Evolutionary conservation across 1,140 invertebrate genomes (phyloP).

Genomic region (Halesus radiatus): DNA sequence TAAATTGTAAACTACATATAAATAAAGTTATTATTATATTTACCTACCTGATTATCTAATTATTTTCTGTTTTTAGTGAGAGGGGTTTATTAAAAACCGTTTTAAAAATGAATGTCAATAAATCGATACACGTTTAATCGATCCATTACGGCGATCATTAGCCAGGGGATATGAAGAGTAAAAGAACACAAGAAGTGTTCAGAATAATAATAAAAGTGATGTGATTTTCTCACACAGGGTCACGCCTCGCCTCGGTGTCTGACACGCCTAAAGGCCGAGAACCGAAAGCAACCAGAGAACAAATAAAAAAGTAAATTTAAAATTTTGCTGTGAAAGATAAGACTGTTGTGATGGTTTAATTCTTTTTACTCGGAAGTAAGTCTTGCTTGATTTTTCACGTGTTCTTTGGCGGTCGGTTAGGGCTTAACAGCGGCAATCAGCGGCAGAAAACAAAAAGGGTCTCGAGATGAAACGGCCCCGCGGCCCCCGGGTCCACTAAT

Average conservation of each 20-base stretch:
- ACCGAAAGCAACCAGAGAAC: background rate
- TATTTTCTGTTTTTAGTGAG: no score
- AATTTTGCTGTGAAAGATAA: background rate
- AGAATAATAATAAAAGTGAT: slow-evolving; percentile 17
- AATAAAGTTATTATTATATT: no score
- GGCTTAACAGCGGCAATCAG: slow-evolving; percentile 48
- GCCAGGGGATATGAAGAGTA: slow-evolving; percentile 1
- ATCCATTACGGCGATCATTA: slow-evolving; percentile 18
- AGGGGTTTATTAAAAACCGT: no score
- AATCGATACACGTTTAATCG: background rate
- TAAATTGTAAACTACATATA: no score
- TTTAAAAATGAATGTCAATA: no score
- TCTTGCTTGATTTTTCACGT: background rate
- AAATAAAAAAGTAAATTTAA: background rate
- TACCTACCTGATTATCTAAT: no score
- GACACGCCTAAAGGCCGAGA: slow-evolving; percentile 9
- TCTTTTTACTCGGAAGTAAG: background rate
- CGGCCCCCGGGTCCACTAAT: slow-evolving; percentile 49
- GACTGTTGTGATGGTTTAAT: background rate
- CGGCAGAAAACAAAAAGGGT: slow-evolving; percentile 46
- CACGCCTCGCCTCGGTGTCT: slow-evolving; percentile 13
- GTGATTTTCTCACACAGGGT: slow-evolving; percentile 30
- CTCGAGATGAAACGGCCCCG: slow-evolving; percentile 47
- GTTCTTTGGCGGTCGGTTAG: background rate
- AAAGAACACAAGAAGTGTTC: background rate